Evolutionary conservation across 2,888 invertebrate genomes (phyloP).

Genomic region (Dichetophora obliterata): DNA sequence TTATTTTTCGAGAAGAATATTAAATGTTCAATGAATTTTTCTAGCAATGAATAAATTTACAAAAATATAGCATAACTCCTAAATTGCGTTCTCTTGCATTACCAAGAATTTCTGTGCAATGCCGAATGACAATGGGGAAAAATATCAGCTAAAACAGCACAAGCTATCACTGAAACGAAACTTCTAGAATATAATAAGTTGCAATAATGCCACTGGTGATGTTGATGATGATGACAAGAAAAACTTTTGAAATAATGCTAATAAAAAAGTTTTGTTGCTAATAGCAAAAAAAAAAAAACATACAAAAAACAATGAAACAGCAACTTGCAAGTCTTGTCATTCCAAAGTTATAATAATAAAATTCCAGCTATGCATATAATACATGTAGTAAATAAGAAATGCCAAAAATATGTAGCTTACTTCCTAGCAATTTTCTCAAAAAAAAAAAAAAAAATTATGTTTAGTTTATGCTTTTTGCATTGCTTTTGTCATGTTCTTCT

Average conservation of each 20-base stretch:
- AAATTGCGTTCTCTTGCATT: background rate
- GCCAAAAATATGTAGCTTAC: background rate
- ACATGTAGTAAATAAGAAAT: background rate
- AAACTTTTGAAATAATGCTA: conserved; percentile 6
- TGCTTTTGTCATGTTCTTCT: background rate
- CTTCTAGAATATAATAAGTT: background rate
- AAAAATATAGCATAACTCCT: background rate
- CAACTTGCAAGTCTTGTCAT: background rate
- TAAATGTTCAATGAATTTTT: no score
- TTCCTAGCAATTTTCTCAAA: background rate
- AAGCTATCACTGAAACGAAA: background rate
- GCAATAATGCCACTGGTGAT: background rate
- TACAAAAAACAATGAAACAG: background rate
- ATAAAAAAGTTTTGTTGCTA: conserved; percentile 9
- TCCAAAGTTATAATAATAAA: background rate
- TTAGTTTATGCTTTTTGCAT: background rate
- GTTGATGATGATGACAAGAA: background rate
- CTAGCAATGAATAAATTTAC: no score
- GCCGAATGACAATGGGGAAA: background rate
- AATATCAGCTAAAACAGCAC: background rate
- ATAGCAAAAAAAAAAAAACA: background rate
- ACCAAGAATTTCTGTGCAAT: background rate
- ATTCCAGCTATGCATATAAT: background rate
- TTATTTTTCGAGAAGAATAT: no score
- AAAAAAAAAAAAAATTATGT: background rate